Evolutionary conservation across 1,140 invertebrate genomes (phyloP).

Genomic region (Drosophila ogumai): DNA sequence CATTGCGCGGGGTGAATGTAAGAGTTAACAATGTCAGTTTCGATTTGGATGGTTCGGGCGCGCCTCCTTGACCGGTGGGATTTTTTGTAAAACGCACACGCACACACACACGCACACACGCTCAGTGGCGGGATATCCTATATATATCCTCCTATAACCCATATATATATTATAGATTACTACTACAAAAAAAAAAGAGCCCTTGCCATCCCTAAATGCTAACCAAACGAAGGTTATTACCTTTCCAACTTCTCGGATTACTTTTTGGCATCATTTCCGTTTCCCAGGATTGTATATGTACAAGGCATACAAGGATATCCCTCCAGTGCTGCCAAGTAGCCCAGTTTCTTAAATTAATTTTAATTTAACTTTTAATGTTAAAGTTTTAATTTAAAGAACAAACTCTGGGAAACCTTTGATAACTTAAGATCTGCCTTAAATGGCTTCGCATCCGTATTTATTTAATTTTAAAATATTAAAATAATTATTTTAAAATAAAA

Average conservation of each 20-base stretch:
- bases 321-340: not conserved
- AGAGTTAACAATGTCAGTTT: conserved; percentile 81
- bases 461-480: not conserved
- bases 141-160: conserved; percentile 1
- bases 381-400: not conserved
- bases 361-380: not conserved
- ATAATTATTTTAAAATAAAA: not conserved
- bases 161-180: not conserved
- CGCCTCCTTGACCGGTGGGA: conserved; percentile 55
- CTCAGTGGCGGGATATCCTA: not conserved
- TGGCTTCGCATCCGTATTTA: too few relatives aligned
- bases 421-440: too few relatives aligned
- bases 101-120: conserved; percentile 4
- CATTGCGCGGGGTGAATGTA: conserved; percentile 77
- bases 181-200: not conserved
- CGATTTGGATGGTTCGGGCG: conserved; percentile 68
- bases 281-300: not conserved
- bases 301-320: conserved; percentile 7
- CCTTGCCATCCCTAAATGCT: not conserved
- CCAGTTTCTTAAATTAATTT: not conserved
- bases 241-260: not conserved
- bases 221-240: not conserved
- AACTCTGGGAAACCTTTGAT: not conserved
- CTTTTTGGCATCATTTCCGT: not conserved
- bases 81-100: not conserved